These are phyloP conservation scores for Rhynchonycteris naso DNA, from an alignment of 2,797 vertebrate species.

Conservation along the genomic window DNA sequence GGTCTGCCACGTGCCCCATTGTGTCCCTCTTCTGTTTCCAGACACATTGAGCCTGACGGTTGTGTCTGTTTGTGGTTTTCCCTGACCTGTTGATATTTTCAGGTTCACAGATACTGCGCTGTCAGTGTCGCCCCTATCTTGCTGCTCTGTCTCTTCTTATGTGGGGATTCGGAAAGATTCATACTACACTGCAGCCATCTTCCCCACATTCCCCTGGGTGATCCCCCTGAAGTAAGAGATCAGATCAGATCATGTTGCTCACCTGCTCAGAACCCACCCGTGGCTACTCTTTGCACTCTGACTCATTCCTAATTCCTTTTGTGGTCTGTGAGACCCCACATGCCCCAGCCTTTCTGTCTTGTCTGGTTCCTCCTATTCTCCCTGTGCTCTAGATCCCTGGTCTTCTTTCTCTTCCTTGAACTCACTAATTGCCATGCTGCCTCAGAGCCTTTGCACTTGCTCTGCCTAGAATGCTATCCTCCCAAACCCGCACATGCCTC, in stretches of 20 bases:
- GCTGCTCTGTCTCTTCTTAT: background rate
- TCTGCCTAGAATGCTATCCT: background rate
- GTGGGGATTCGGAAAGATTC: background rate
- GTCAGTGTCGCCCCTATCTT: background rate
- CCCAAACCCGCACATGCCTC: background rate
- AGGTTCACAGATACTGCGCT: background rate
- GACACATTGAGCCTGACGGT: background rate
- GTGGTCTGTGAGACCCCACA: fast-evolving
- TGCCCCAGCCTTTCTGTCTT: background rate
- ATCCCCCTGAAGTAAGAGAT: background rate
- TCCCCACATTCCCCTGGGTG: background rate
- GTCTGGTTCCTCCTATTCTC: background rate
- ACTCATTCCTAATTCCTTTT: background rate
- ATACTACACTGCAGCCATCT: background rate
- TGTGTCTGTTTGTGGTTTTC: background rate
- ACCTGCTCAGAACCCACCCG: background rate
- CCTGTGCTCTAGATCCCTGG: background rate
- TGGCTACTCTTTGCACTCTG: background rate
- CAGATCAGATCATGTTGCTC: background rate
- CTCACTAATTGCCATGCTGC: background rate
- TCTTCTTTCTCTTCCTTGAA: background rate
- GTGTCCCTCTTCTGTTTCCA: background rate
- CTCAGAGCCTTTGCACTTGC: background rate
- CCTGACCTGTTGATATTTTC: background rate
- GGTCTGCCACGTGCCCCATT: fast-evolving